phyloP scores from a whole-genome alignment of 2,888 invertebrate genomes.

The Orchesella flavescens region DNA sequence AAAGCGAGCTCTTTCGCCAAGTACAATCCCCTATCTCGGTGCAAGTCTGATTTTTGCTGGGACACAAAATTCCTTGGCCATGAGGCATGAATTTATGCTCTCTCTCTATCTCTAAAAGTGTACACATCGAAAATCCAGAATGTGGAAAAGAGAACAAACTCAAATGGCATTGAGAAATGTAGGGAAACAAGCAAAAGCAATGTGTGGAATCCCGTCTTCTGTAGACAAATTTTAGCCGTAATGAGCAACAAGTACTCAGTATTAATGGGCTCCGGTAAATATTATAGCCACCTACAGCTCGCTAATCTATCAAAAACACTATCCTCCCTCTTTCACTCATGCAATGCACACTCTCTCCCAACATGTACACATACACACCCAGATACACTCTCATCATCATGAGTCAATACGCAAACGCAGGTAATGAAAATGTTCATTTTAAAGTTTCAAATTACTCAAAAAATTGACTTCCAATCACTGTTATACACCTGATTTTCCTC shows the following conservation, averaged over 20 bases:
- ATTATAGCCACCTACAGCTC: conserved; percentile 38
- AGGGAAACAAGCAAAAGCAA: conserved; percentile 44
- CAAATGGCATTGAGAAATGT: conserved; percentile 7
- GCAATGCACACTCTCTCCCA: conserved; percentile 25
- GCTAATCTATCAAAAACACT: conserved; percentile 50
- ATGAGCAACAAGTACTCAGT: conserved; percentile 63
- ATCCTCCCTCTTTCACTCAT: conserved; percentile 23
- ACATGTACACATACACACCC: background rate
- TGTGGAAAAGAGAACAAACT: conserved; percentile 18
- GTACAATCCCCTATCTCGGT: conserved; percentile 43
- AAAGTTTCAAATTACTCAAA: conserved; percentile 10
- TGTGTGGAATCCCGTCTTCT: conserved; percentile 32
- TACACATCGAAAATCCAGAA: conserved; percentile 46
- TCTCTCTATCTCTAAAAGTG: conserved; percentile 35
- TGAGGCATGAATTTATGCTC: conserved; percentile 48
- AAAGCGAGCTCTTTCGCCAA: conserved; percentile 14
- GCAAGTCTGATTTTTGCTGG: conserved; percentile 63
- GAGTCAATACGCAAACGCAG: background rate
- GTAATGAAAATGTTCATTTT: background rate
- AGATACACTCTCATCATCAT: conserved; percentile 1
- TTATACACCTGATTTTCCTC: background rate
- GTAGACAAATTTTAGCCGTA: conserved; percentile 53
- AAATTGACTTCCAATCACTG: background rate
- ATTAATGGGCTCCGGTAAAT: conserved; percentile 54
- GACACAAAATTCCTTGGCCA: conserved; percentile 58